Evolutionary conservation across 1,140 invertebrate genomes (phyloP), one percentile per base, ranked within the genome.

Genomic region (Macrostomum lignano): DNA sequence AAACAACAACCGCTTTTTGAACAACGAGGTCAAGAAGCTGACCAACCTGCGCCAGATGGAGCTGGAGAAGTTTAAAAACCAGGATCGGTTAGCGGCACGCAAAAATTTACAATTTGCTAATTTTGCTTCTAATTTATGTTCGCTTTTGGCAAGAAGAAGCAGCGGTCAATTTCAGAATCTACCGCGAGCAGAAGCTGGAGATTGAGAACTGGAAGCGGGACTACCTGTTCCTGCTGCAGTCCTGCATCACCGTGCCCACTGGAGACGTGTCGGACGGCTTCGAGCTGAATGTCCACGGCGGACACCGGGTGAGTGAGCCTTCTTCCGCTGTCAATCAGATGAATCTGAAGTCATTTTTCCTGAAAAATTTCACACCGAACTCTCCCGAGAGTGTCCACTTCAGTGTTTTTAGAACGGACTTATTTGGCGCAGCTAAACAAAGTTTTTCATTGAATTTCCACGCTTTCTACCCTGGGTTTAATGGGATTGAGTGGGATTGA

Each of bases 221-320:
- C 36, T 65, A 65, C 36, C 52, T 65, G 1, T 60, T 48, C 9
- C 40, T 65, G 11, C 48, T 65, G 11, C 61, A 65, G 41, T 63
- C 61, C 15, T 57, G 55, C 38, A 58, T 65, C 9, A 39, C 53
- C 10, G 54, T 61, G 25, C 56, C 60, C 10, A 44, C 49, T 7
- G 46, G 49, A n/a, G 61, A 65, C 39, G 51, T 41, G 17, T 44
- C 42, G 23, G 53, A 49, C 36, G 53, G 48, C 43, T 46, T 60
- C 25, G 58, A 64, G 39, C 46, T 64, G 5, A 56, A 52, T 26
- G 44, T 63, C 10, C 62, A 55, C 44, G 62, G 62, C 21, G 62
- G 60, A 24, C 50, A 60, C 37, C 50, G 51, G 43, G 62, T 64
- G 40, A 45, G 44, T 31, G 25, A 3, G n/a, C n/a, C n/a, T n/a